phyloP scores from a whole-genome alignment of 2,888 invertebrate species.

The Eupithecia dodoneata region DNA sequence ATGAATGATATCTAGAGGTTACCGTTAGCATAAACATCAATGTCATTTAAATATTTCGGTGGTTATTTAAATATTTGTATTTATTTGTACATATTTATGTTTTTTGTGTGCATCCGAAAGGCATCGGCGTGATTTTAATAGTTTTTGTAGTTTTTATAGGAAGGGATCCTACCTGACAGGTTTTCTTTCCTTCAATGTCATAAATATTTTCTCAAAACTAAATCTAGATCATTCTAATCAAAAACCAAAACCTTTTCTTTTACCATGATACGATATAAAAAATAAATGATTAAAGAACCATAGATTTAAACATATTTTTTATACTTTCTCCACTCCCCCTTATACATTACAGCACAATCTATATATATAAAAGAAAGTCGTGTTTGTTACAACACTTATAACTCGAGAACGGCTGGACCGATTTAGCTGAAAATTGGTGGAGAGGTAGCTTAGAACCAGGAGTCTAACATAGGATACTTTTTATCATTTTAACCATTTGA shows the following conservation, averaged over 20 bases:
- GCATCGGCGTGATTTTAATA: not conserved
- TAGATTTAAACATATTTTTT: too few species aligned
- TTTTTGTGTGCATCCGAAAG: slow-evolving; percentile 17
- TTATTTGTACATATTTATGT: not conserved
- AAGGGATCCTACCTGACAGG: not conserved
- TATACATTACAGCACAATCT: too few species aligned
- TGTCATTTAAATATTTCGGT: slow-evolving; percentile 30
- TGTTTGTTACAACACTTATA: too few species aligned
- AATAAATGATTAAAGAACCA: too few species aligned
- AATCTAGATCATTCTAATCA: not conserved
- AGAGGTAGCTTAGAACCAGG: too few species aligned
- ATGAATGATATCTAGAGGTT: slow-evolving; percentile 57
- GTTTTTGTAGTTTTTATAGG: not conserved
- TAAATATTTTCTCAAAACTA: not conserved
- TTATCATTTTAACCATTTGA: too few species aligned
- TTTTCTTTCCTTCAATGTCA: not conserved
- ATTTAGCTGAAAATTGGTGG: too few species aligned
- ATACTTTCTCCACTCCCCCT: too few species aligned
- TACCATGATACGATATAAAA: too few species aligned
- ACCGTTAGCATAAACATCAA: slow-evolving; percentile 48
- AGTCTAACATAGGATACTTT: too few species aligned
- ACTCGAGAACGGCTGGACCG: too few species aligned
- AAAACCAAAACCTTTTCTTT: not conserved
- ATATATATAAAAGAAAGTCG: too few species aligned
- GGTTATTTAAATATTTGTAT: slow-evolving; percentile 11